These are phyloP conservation scores for Synergus itoensis DNA, from an alignment of 2,888 invertebrate genomes.

Conservation along the genomic window DNA sequence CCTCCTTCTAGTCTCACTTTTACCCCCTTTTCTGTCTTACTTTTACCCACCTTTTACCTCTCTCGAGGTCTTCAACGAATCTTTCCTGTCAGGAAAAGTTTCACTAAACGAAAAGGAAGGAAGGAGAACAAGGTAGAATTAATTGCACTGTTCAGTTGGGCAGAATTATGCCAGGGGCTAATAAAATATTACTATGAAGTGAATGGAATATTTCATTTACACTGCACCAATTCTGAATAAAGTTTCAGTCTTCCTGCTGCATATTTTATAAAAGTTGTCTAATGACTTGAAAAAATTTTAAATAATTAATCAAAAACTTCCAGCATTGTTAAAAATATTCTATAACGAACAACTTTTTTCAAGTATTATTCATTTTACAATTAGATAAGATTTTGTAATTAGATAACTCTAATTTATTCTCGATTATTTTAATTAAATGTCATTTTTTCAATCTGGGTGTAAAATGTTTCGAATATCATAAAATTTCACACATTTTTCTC, in stretches of 20 bases:
- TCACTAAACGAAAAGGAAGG: constrained; percentile 34
- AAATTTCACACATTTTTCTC: background rate
- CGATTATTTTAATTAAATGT: background rate
- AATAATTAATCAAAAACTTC: too few species aligned
- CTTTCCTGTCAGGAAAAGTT: constrained; percentile 28
- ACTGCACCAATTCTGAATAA: constrained; percentile 11
- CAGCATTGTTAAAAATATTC: too few species aligned
- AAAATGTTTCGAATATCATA: background rate
- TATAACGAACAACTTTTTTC: too few species aligned
- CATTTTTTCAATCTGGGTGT: background rate
- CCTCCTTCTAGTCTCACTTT: background rate
- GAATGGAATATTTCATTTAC: constrained; percentile 23
- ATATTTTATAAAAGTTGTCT: constrained; percentile 11
- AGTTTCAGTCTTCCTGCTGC: constrained; percentile 15
- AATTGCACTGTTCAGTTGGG: constrained; percentile 36
- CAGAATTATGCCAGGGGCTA: constrained; percentile 31
- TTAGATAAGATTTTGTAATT: background rate
- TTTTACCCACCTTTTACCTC: background rate
- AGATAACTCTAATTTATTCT: background rate
- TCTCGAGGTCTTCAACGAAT: constrained; percentile 1
- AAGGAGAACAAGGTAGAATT: constrained; percentile 20
- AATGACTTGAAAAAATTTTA: too few species aligned
- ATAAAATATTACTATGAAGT: constrained; percentile 33
- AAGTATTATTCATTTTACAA: too few species aligned
- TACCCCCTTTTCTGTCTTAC: constrained; percentile 8